phyloP scores from a whole-genome alignment of 2,888 invertebrate species.

The Conus canariensis region DNA sequence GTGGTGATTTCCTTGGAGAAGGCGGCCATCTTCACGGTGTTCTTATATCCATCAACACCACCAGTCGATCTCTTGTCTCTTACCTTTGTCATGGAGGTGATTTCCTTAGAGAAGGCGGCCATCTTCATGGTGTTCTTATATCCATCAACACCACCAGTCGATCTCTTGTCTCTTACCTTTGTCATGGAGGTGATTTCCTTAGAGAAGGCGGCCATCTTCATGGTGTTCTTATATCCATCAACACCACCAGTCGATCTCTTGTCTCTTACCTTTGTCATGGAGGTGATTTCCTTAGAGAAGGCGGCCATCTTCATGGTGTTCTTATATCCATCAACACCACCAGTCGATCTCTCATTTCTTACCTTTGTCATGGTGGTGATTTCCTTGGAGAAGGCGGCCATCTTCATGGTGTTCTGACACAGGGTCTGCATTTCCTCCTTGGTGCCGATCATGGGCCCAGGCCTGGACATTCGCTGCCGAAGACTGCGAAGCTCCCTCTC shows the following conservation, averaged over 20 bases:
- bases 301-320: constrained; percentile 78
- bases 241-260: too few relatives aligned
- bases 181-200: too few relatives aligned
- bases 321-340: constrained; percentile 69
- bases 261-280: too few relatives aligned
- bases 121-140: constrained; percentile 80
- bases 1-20: too few relatives aligned
- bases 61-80: not conserved
- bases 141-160: too few relatives aligned
- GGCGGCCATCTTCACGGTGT: constrained; percentile 77
- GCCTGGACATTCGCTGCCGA: constrained; percentile 81
- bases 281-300: too few relatives aligned
- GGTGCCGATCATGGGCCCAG: constrained; percentile 81
- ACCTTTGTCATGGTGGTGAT: constrained; percentile 82
- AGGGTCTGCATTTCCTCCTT: constrained; percentile 82
- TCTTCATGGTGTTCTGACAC: constrained; percentile 80
- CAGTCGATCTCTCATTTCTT: not conserved
- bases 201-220: too few relatives aligned
- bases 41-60: constrained; percentile 72
- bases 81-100: constrained; percentile 81
- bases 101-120: constrained; percentile 83
- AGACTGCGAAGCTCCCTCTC: constrained; percentile 85
- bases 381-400: constrained; percentile 84
- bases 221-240: too few relatives aligned
- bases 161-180: too few relatives aligned